Base-by-base conservation (phyloP, 1,140 invertebrate genomes). In the Scaptomyza graminum region DNA sequence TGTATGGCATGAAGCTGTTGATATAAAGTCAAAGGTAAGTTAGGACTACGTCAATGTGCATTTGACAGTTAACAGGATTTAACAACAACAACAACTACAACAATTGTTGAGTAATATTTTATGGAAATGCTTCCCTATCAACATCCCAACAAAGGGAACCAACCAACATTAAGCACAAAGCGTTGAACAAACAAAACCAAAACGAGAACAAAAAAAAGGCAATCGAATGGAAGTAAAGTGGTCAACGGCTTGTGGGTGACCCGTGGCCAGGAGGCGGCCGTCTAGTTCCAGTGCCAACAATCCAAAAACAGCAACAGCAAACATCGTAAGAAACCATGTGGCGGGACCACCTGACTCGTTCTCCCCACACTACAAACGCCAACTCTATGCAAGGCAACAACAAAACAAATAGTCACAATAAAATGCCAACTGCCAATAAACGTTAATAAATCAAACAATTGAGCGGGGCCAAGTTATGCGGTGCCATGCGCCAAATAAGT, bases 401-500 rank as follows among this genome's bases (percentile, higher is more conserved):
- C 31, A 73, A 78, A 67, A 68, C 31, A 73, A 78, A 63, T 61
- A 82, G 78, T 87, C 78, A 79, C 79, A 88, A 88, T 82, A 76
- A 88, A 88, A 88, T 88, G 83, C 79, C 83, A 88, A 88, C 79
- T 88, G 79, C 79, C 83, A 88, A 88, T 88, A 79, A 88, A 74
- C 66, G 76, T 71, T 79, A 76, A 88, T 88, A 88, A 88, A 85
- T 85, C 82, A 85, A 87, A 78, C 82, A 81, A 81, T 85, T 87
- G 81, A 81, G 62, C 77, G 67, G 62, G 72, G 74, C 81, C 81
- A 79, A 74, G 52, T 80, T 79, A 64, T 76, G 52, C 56, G 59
- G 76, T 51, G 73, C 50, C 80, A 44, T 79, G 57, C 73, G 76
- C 81, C 81, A 84, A 84, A 77, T 84, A 84, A 83, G 80, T 84